Conservation (phyloP, 64 coral and sea anemone genomes). For the Actinia equina region DNA sequence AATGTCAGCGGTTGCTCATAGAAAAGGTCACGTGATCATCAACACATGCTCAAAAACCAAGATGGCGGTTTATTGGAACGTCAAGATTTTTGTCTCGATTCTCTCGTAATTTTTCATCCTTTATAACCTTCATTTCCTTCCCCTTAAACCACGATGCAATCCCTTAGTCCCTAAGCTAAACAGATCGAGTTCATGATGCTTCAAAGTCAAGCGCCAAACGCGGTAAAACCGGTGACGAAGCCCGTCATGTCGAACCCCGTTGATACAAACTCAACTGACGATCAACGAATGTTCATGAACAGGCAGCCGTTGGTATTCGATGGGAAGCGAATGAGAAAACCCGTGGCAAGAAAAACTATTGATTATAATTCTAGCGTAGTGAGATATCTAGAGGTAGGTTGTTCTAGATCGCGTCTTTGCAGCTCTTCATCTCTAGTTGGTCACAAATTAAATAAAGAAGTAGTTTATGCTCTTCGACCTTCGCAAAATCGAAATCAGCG, state of each 20-base stretch:
- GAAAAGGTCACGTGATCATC: slow-evolving; percentile 5
- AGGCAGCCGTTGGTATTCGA: slow-evolving; percentile 91
- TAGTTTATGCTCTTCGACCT: background rate
- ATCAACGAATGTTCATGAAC: slow-evolving; percentile 10
- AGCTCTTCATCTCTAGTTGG: no score
- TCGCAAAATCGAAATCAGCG: background rate
- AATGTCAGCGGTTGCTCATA: background rate
- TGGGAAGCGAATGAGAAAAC: slow-evolving; percentile 99
- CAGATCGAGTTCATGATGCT: slow-evolving; percentile 4
- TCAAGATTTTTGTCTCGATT: background rate
- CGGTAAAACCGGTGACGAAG: background rate
- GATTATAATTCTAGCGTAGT: slow-evolving; percentile 98
- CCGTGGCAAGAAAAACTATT: slow-evolving; percentile 92
- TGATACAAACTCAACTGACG: background rate
- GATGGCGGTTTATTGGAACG: slow-evolving; percentile 5
- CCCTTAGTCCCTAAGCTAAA: background rate
- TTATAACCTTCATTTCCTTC: background rate
- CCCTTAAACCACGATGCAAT: slow-evolving; percentile 1
- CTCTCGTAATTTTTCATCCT: background rate
- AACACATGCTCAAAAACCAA: slow-evolving; percentile 37
- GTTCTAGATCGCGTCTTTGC: background rate
- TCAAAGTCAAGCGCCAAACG: background rate
- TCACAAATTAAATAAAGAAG: background rate
- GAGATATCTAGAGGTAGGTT: slow-evolving; percentile 86
- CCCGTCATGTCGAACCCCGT: background rate